Conservation (phyloP, 2,888 invertebrate genomes). For the Eristalis tenax region DNA sequence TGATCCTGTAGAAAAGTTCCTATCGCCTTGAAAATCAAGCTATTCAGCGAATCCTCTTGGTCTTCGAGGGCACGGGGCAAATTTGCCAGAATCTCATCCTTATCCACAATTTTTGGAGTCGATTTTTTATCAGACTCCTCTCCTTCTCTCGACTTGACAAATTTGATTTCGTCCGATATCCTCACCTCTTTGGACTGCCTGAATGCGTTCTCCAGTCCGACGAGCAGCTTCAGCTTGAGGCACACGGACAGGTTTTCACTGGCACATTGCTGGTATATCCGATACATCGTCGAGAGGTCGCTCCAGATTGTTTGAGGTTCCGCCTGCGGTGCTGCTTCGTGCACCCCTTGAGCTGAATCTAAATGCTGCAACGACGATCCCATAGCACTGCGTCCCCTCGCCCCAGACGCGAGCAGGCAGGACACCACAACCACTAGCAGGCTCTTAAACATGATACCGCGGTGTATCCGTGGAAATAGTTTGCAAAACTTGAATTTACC, state of each 20-base stretch:
- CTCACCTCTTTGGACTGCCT: slow-evolving; percentile 85
- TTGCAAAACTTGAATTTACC: slow-evolving; percentile 25
- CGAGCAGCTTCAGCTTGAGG: slow-evolving; percentile 89
- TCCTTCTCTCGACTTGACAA: slow-evolving; percentile 84
- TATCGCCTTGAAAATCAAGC: slow-evolving; percentile 88
- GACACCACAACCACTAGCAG: slow-evolving; percentile 37
- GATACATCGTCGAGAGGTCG: slow-evolving; percentile 88
- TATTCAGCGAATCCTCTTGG: slow-evolving; percentile 87
- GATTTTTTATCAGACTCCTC: not conserved
- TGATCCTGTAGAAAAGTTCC: slow-evolving; percentile 89
- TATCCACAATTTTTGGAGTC: slow-evolving; percentile 76
- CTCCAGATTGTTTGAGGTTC: slow-evolving; percentile 76
- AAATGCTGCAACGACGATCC: slow-evolving; percentile 36
- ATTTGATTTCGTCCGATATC: slow-evolving; percentile 88
- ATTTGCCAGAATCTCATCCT: slow-evolving; percentile 86
- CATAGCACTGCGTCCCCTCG: slow-evolving; percentile 59
- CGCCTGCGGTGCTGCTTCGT: slow-evolving; percentile 13
- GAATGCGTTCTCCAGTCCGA: slow-evolving; percentile 88
- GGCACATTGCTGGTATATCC: slow-evolving; percentile 91
- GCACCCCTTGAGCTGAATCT: slow-evolving; percentile 33
- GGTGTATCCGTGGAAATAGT: slow-evolving; percentile 7
- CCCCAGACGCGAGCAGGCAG: slow-evolving; percentile 39
- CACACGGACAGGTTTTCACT: slow-evolving; percentile 87
- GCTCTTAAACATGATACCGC: slow-evolving; percentile 42
- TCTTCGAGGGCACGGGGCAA: slow-evolving; percentile 89